Evolutionary conservation across 2,888 invertebrate genomes (phyloP), one percentile per base, ranked within the genome.

Genomic region (Papilio elwesi): DNA sequence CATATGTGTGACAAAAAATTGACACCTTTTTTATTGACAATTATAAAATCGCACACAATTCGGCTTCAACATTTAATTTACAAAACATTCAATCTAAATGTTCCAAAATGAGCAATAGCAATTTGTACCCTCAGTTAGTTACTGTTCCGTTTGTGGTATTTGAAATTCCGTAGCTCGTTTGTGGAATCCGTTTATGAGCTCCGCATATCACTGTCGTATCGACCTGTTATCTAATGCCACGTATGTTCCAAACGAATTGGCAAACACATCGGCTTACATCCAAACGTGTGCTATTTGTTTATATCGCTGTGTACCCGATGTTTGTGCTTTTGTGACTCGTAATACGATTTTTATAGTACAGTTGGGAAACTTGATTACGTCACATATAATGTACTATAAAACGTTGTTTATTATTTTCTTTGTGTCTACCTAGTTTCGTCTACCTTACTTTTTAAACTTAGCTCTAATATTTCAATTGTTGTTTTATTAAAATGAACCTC

Each of bases 211-310:
- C 49, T 48, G 47, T 36, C 36, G 16, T 49, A 70, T 66, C 66
- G 66, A 71, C 57, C n/a, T 43, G 65, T 47, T 59, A 57, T 16
- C 64, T n/a, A 51, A 69, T 52, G 59, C 59, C 71, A 51, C 49
- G 71, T 66, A 66, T 49, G 57, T 51, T 51, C n/a, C 65, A 59
- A 71, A 66, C 71, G 71, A 71, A 66, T 66, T 66, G 57, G 49
- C 66, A 71, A 66, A 66, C 71, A 38, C 15, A 59, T 51, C 38
- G 71, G 57, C 9, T 66, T 15, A 48, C 49, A 47, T 48, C 47
- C 47, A n/a, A 53, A 53, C 10, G 47, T 70, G 8, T 12, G 12
- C 36, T n/a, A n/a, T 70, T 53, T 64, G 52, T 12, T 13, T 55
- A 67, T 38, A 38, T 38, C 5, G 62, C n/a, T n/a, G 43, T 59